These are phyloP conservation scores for Aporophyla lueneburgensis DNA, from an alignment of 2,888 invertebrate species.

Conservation along the genomic window DNA sequence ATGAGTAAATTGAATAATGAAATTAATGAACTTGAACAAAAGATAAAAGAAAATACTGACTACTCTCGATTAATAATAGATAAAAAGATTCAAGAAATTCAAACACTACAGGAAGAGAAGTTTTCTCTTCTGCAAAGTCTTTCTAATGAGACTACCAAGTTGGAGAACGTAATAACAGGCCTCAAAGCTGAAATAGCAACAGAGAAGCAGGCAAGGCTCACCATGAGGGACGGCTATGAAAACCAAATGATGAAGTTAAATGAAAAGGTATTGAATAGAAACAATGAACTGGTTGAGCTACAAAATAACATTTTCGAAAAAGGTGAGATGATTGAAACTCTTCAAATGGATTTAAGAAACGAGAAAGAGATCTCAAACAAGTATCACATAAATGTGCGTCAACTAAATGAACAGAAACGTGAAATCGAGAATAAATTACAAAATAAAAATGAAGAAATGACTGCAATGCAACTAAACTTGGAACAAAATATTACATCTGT, in stretches of 20 bases:
- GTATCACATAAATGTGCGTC: conserved; percentile 72
- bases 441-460: conserved; percentile 72
- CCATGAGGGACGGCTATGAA: conserved; percentile 82
- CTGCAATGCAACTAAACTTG: conserved; percentile 71
- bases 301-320: conserved; percentile 82
- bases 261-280: conserved; percentile 84
- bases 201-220: conserved; percentile 78
- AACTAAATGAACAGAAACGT: conserved; percentile 69
- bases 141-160: conserved; percentile 80
- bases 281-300: conserved; percentile 84
- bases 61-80: conserved; percentile 76
- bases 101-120: conserved; percentile 84
- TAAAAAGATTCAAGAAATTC: conserved; percentile 80
- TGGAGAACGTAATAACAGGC: conserved; percentile 75
- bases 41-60: conserved; percentile 77
- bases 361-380: conserved; percentile 77
- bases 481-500: conserved; percentile 69
- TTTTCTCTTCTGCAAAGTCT: conserved; percentile 80
- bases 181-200: conserved; percentile 77
- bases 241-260: conserved; percentile 83
- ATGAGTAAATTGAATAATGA: conserved; percentile 81
- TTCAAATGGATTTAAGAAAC: conserved; percentile 77
- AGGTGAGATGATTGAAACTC: conserved; percentile 80
- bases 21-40: conserved; percentile 83
- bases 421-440: conserved; percentile 71